A percentile compares a stretch with the other conserved stretches of the same genome.
Evolutionary conservation across 2,888 invertebrate species (phyloP).

Genomic region (Synanthedon formicaeformis): DNA sequence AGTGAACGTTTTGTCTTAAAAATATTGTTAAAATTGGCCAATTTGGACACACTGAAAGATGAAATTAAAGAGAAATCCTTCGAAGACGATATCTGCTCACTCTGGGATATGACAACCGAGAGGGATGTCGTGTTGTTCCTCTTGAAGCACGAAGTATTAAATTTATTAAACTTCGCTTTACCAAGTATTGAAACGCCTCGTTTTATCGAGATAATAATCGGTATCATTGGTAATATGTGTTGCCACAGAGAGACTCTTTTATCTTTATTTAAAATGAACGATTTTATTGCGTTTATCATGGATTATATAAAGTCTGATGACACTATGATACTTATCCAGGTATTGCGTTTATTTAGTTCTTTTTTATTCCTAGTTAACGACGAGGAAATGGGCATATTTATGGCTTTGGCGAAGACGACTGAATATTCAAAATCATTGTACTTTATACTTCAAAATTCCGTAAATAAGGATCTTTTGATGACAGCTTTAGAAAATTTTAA

Average conservation of each 20-base stretch:
- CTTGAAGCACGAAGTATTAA: slow-evolving; percentile 75
- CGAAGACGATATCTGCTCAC: slow-evolving; percentile 79
- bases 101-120: slow-evolving; percentile 90
- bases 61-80: slow-evolving; percentile 71
- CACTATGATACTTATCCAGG: slow-evolving; percentile 77
- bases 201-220: slow-evolving; percentile 83
- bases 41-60: slow-evolving; percentile 57
- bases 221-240: slow-evolving; percentile 87
- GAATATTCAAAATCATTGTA: slow-evolving; percentile 71
- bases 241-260: slow-evolving; percentile 73
- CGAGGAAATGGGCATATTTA: slow-evolving; percentile 54
- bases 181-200: slow-evolving; percentile 72
- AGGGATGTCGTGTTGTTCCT: slow-evolving; percentile 80
- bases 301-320: slow-evolving; percentile 74
- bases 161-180: slow-evolving; percentile 72
- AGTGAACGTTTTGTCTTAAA: slow-evolving; percentile 81
- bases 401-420: slow-evolving; percentile 52
- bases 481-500: slow-evolving; percentile 73
- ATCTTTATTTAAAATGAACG: slow-evolving; percentile 66
- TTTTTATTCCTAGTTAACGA: slow-evolving; percentile 52
- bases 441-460: slow-evolving; percentile 81
- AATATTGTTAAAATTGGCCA: slow-evolving; percentile 73
- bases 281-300: slow-evolving; percentile 69
- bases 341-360: slow-evolving; percentile 76
- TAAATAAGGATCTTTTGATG: slow-evolving; percentile 71